Conservation (phyloP, 2,888 invertebrate genomes). For the Drosophila longiperda region DNA sequence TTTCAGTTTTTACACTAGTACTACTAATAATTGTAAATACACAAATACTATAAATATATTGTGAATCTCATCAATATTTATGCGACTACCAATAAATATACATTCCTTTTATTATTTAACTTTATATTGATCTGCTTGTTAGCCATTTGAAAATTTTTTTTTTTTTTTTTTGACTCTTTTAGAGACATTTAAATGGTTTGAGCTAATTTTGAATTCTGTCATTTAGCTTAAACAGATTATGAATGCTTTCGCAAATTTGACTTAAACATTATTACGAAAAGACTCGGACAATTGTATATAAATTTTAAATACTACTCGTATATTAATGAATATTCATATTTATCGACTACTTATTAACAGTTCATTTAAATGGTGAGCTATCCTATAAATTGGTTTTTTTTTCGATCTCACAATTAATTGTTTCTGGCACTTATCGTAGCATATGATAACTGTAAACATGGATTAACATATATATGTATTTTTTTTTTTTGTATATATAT, state of each 20-base stretch:
- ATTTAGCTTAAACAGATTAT: conserved; percentile 31
- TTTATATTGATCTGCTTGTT: conserved; percentile 29
- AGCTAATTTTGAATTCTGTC: conserved; percentile 35
- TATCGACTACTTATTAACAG: conserved; percentile 19
- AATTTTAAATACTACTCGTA: conserved; percentile 18
- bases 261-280: conserved; percentile 20
- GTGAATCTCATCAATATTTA: conserved; percentile 65
- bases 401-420: conserved; percentile 26
- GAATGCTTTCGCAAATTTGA: conserved; percentile 23
- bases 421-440: conserved; percentile 41
- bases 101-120: conserved; percentile 2
- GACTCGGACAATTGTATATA: conserved; percentile 1
- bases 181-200: conserved; percentile 40
- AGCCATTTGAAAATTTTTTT: conserved; percentile 47
- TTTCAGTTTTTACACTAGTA: conserved; percentile 42
- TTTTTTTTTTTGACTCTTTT: conserved; percentile 31
- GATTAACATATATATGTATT: conserved; percentile 4
- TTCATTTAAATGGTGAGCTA: conserved; percentile 8
- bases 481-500: neutral
- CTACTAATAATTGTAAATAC: conserved; percentile 53
- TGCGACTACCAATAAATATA: conserved; percentile 58
- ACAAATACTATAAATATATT: conserved; percentile 49
- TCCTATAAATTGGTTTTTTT: neutral
- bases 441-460: conserved; percentile 10
- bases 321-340: conserved; percentile 34